A percentile compares a stretch with the other conserved stretches of the same genome.
Evolutionary conservation across 2,888 invertebrate genomes (phyloP).

Genomic region (Rhagonycha fulva): DNA sequence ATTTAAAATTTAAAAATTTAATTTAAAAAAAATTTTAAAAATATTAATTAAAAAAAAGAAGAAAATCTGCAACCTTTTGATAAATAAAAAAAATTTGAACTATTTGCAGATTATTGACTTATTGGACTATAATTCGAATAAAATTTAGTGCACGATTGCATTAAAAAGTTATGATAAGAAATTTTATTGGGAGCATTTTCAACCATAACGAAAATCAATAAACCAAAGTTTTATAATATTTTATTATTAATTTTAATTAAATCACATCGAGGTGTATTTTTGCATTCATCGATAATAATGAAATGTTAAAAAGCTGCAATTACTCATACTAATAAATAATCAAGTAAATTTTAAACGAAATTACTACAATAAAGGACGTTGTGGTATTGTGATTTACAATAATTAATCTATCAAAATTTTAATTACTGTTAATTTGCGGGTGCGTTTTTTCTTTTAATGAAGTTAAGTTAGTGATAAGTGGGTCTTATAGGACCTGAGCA

Average conservation of each 20-base stretch:
- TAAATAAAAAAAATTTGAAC: neutral
- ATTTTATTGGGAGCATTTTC: neutral
- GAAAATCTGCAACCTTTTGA: neutral
- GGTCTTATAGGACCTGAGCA: no score
- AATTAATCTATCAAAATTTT: no score
- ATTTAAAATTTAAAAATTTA: no score
- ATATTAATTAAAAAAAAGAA: no score
- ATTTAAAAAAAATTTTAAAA: no score
- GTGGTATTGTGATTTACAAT: no score
- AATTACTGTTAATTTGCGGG: no score
- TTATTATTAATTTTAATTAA: neutral
- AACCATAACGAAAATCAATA: neutral
- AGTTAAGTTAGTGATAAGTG: no score
- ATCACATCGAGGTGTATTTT: neutral
- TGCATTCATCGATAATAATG: neutral
- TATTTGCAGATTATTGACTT: neutral
- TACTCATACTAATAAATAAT: neutral
- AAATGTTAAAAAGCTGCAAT: neutral
- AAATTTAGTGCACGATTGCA: neutral
- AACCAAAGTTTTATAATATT: neutral
- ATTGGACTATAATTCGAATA: neutral
- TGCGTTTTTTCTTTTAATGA: no score
- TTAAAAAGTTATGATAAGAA: neutral
- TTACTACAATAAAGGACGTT: no score
- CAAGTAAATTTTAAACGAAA: neutral